These are phyloP conservation scores for Burhinus bistriatus DNA, from an alignment of 2,113 vertebrate genomes.

Conservation along the genomic window DNA sequence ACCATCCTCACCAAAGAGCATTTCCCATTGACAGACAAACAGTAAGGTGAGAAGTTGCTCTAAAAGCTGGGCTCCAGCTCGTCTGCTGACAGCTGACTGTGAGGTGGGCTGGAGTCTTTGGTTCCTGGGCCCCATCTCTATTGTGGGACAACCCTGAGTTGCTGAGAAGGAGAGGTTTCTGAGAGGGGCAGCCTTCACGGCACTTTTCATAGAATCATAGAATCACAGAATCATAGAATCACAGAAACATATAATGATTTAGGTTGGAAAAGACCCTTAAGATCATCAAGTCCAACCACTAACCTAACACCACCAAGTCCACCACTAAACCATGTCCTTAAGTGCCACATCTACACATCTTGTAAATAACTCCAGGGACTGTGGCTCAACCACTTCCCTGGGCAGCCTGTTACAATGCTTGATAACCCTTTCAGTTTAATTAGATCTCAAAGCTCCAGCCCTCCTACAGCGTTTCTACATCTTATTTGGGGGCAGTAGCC, in stretches of 20 bases:
- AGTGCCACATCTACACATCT: accelerated
- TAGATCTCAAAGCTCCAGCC: background rate
- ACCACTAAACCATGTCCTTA: background rate
- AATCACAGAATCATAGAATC: background rate
- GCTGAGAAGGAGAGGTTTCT: background rate
- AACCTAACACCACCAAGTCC: background rate
- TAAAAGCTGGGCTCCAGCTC: background rate
- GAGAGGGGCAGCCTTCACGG: background rate
- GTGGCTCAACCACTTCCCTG: background rate
- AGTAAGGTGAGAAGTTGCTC: background rate
- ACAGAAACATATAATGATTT: background rate
- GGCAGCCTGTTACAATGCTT: background rate
- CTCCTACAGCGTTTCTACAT: background rate
- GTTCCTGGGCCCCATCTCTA: background rate
- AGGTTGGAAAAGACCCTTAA: background rate
- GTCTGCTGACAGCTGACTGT: background rate
- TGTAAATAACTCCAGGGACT: background rate
- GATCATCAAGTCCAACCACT: accelerated
- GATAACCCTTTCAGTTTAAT: background rate
- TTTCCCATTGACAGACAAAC: background rate
- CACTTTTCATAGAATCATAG: background rate
- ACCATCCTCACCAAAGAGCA: accelerated
- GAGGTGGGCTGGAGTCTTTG: background rate
- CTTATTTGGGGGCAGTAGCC: background rate
- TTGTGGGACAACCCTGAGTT: accelerated